Evolutionary conservation across 2,797 vertebrate genomes (phyloP), one percentile per base, ranked within the genome.

Genomic region (Psittacula echo): DNA sequence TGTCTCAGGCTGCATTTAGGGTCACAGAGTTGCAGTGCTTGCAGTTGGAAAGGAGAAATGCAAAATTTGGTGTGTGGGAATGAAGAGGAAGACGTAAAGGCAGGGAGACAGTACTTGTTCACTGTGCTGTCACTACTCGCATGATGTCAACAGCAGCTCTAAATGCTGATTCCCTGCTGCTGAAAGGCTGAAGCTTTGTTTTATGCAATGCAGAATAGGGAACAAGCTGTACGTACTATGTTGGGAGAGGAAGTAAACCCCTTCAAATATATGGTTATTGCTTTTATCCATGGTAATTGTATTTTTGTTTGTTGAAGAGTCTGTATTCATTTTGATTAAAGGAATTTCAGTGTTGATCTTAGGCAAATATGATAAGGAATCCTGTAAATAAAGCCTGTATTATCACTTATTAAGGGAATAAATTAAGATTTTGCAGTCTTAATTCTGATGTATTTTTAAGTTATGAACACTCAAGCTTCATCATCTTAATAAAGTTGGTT

Each of bases 81-180:
- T 11, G 34, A 83, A 41, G 22, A 88, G 27, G 18, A 27, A 42
- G 54, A 62, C 2, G 5, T 2, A 73, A 51, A 90, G 53, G 37
- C 60, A 32, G 4, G n/a, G 51, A 64, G 34, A 23, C 6, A 16
- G 10, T 32, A 2, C 23, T 18, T 80, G 27, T 85, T 82, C 26
- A 10, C 22, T 65, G 37, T 0, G 0, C 39, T 41, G 47, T 54
- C 23, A 20, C 56, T 60, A 5, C 34, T 70, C 0, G 0, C 39
- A 30, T 0, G 0, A 11, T 26, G 32, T 39, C 51, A 77, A 20
- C 60, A 85, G 61, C 76, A 81, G 51, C 80, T 79, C 2, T 50
- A 73, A 45, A 65, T 34, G 68, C 32, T 73, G 39, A 32, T 18
- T 54, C 61, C 10, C 61, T 77, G 47, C 62, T 79, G 82, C 75